Base-by-base conservation (phyloP, 2,113 vertebrate species). In the Cichladusa arquata region DNA sequence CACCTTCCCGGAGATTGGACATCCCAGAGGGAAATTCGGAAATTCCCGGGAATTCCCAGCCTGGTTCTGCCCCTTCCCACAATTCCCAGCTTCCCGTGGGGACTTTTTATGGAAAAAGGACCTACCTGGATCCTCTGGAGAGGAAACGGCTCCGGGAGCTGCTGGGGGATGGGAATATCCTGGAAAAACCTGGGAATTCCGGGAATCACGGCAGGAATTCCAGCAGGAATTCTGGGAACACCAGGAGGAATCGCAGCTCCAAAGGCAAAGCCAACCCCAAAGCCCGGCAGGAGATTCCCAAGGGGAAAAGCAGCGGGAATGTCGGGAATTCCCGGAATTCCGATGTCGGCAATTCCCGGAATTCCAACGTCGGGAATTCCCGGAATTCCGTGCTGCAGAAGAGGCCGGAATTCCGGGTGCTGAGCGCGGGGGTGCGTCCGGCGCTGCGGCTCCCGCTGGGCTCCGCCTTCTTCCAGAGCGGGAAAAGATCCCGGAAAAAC, bases 261-360 rank as follows among this genome's bases (percentile, higher is more conserved):
- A 48, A 14, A 47, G 42, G 64, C 31, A 66, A 19, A 36, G 7
- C 23, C 57, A 34, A 34, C 6, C 14, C 57, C 58, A 60, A 60
- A 24, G 24, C 15, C 34, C 24, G 34, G 34, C 24, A 11, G 57
- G 23, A 58, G 58, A 36, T 60, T 60, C 58, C 58, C 34, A 36
- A 36, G 2, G 61, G 42, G 58, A 61, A 61, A 38, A 61, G 11
- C 25, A 12, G 25, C 16, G 24, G 34, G n/a, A 57, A 15, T 4
- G 54, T 20, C 5, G 33, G 33, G 9, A 60, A 38, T 61, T 34
- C 56, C 9, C 12, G 6, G 61, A 31, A 16, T 25, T 11, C 19
- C 6, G 2, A 2, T 1, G 24, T 3, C 5, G 23, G n/a, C 6
- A 17, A 25, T 36, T 60, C n/a, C n/a, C 23, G 1, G n/a, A 58